Percentiles rank a stretch among this genome's conserved stretches.
These are phyloP conservation scores for Sapayoa aenigma DNA, from an alignment of 2,113 vertebrate species.

Conservation along the genomic window DNA sequence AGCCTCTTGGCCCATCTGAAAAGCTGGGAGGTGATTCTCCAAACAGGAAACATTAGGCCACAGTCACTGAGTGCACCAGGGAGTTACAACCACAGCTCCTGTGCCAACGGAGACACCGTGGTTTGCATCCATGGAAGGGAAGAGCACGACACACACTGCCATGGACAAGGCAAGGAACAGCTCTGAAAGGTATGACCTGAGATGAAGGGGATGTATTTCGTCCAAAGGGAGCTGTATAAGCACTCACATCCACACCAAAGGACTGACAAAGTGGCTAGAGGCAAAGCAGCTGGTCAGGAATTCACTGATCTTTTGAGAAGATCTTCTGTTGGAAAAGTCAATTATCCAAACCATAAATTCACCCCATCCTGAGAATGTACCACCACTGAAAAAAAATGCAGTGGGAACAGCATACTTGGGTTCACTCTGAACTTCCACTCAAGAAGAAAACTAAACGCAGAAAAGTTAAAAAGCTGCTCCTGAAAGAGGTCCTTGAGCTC, in stretches of 20 bases:
- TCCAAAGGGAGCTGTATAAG: neutral
- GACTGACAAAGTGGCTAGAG: neutral
- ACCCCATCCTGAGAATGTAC: neutral
- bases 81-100: neutral
- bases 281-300: neutral
- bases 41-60: neutral
- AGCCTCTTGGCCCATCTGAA: neutral
- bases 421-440: neutral
- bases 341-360: neutral
- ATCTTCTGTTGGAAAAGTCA: neutral
- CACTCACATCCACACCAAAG: neutral
- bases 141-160: neutral
- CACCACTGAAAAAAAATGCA: neutral
- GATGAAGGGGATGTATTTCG: neutral
- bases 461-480: neutral
- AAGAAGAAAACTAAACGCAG: accelerated
- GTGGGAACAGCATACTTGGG: neutral
- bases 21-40: neutral
- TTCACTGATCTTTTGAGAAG: neutral
- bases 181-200: neutral
- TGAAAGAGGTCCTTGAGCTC: neutral
- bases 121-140: neutral
- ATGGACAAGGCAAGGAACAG: neutral
- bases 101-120: neutral
- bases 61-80: neutral